A percentile compares a stretch with the other conserved stretches of the same genome.
Conservation (phyloP, 2,797 vertebrate species). For the Chiloscyllium punctatum region DNA sequence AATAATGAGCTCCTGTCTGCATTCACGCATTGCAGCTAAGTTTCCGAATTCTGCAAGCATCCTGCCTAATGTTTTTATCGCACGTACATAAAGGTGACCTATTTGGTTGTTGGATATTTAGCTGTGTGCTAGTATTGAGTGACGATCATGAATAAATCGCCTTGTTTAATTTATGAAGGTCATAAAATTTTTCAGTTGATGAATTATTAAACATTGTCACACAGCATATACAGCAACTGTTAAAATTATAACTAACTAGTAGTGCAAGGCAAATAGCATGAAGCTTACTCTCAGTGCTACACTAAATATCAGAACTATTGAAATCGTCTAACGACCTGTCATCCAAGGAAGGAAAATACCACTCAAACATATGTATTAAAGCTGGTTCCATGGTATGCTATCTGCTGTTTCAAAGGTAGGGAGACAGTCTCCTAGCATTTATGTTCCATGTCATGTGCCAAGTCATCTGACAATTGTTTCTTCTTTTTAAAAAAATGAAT, state of each 20-base stretch:
- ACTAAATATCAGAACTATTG: background rate
- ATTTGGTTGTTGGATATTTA: constrained; percentile 21
- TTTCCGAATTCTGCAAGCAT: constrained; percentile 22
- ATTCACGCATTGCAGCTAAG: constrained; percentile 29
- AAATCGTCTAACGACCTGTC: too few species aligned
- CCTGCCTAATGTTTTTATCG: constrained; percentile 7
- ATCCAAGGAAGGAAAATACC: background rate
- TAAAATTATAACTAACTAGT: background rate
- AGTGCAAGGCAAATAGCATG: background rate
- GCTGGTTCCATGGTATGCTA: background rate
- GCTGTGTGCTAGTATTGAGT: background rate
- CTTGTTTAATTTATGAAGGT: constrained; percentile 34
- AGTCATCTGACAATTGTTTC: background rate
- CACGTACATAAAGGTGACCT: constrained; percentile 12
- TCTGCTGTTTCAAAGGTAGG: background rate
- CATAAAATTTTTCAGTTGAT: constrained; percentile 10
- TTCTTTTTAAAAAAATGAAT: background rate
- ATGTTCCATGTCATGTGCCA: too few species aligned
- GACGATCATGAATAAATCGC: background rate
- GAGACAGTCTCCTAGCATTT: background rate
- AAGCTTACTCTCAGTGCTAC: background rate
- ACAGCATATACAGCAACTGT: background rate
- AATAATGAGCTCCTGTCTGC: constrained; percentile 16
- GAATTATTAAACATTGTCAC: constrained; percentile 29
- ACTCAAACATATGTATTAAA: background rate